A percentile compares a stretch with the other conserved stretches of the same genome.
These are phyloP conservation scores for Scaptomyza reducta DNA, from an alignment of 2,888 invertebrate species.

Conservation along the genomic window DNA sequence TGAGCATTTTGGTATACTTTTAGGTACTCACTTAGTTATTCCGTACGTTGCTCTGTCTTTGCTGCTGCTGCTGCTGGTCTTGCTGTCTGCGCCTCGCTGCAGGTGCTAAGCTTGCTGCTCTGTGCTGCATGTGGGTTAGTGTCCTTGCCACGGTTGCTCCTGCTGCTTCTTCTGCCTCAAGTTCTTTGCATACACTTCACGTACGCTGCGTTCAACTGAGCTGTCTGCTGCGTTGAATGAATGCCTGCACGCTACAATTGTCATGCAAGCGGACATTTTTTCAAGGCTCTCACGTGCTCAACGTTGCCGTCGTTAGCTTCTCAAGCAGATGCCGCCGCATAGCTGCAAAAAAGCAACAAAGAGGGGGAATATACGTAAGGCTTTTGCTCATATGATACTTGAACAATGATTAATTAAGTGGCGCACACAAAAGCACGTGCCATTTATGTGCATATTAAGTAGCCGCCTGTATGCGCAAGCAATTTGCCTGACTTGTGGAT, in stretches of 20 bases:
- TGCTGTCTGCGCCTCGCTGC: conserved; percentile 57
- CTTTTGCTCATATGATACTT: conserved; percentile 39
- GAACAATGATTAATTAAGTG: conserved; percentile 67
- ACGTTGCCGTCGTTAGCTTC: conserved; percentile 42
- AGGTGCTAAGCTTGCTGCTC: conserved; percentile 64
- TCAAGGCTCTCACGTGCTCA: conserved; percentile 65
- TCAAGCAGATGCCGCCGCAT: conserved; percentile 46
- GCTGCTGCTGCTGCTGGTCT: conserved; percentile 13
- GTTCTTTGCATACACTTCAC: conserved; percentile 72
- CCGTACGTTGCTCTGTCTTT: conserved; percentile 59
- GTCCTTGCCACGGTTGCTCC: conserved; percentile 48
- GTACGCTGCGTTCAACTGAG: conserved; percentile 66
- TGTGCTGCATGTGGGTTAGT: conserved; percentile 53
- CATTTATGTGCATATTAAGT: conserved; percentile 64
- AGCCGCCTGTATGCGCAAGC: conserved; percentile 44
- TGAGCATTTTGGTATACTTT: conserved; percentile 27
- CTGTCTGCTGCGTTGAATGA: conserved; percentile 71
- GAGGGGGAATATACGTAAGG: conserved; percentile 36
- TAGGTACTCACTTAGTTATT: conserved; percentile 64
- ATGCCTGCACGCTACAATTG: conserved; percentile 81
- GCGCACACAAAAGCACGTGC: conserved; percentile 33
- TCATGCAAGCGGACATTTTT: conserved; percentile 80
- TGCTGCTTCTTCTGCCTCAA: conserved; percentile 39
- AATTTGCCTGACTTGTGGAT: conserved; percentile 37
- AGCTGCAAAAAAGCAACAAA: conserved; percentile 24